phyloP scores from a whole-genome alignment of 2,113 vertebrate species.

The Gadus macrocephalus region DNA sequence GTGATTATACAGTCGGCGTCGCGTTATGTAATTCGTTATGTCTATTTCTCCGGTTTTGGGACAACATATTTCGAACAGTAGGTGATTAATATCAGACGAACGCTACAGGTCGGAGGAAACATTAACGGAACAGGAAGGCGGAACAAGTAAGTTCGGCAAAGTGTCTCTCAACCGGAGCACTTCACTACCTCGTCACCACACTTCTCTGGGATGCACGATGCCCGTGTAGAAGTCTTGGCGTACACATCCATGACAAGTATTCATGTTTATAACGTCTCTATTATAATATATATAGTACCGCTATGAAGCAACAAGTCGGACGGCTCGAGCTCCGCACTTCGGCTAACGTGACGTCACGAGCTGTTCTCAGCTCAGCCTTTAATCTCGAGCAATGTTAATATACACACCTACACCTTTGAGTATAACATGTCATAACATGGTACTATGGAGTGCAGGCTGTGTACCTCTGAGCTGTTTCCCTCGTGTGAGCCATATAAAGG shows the following conservation, averaged over 20 bases:
- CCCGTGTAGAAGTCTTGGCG: not conserved
- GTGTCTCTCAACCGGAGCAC: constrained; percentile 38
- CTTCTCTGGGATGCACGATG: not conserved
- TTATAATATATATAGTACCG: no score
- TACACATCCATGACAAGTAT: no score
- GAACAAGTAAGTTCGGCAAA: constrained; percentile 75
- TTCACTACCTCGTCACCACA: not conserved
- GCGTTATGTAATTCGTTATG: constrained; percentile 37
- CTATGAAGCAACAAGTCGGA: constrained; percentile 59
- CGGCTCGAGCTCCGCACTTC: constrained; percentile 17
- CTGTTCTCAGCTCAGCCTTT: constrained; percentile 49
- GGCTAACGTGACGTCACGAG: constrained; percentile 26
- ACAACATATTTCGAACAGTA: constrained; percentile 9
- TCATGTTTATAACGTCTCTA: no score
- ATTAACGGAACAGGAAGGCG: constrained; percentile 66
- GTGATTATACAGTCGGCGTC: constrained; percentile 15
- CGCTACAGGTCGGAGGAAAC: constrained; percentile 39
- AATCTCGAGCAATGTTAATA: no score
- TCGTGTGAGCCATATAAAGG: no score
- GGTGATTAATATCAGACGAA: constrained; percentile 12
- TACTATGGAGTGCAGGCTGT: no score
- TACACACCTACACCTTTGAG: no score
- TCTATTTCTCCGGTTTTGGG: constrained; percentile 14
- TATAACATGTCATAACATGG: no score
- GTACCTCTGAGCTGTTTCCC: no score